These are phyloP conservation scores for Orthosia incerta DNA, from an alignment of 2,888 invertebrate genomes.

Conservation along the genomic window DNA sequence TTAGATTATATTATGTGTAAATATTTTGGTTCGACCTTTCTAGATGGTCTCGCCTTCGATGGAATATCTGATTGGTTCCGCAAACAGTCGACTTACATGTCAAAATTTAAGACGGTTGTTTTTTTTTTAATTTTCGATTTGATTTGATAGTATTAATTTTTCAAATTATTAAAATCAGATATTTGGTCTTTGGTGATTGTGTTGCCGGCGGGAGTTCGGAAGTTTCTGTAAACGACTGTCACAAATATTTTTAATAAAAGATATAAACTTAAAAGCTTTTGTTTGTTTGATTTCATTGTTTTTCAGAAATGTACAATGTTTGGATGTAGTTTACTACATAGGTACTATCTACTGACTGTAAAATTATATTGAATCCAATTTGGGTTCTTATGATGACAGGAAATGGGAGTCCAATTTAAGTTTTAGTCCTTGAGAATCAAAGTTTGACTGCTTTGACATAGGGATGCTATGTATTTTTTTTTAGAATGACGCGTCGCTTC, in stretches of 20 bases:
- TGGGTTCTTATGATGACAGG: too few species aligned
- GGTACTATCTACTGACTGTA: too few species aligned
- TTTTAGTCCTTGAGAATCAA: too few species aligned
- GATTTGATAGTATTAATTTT: slow-evolving; percentile 33
- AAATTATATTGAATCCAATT: too few species aligned
- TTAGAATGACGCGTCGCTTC: too few species aligned
- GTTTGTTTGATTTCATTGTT: slow-evolving; percentile 42
- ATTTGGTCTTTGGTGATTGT: slow-evolving; percentile 37
- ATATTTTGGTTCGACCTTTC: slow-evolving; percentile 41
- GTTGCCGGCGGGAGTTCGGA: slow-evolving; percentile 45
- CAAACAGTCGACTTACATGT: neutral
- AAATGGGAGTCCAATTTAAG: too few species aligned
- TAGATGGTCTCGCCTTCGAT: slow-evolving; percentile 38
- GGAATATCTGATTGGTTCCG: slow-evolving; percentile 41
- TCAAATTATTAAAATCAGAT: slow-evolving; percentile 36
- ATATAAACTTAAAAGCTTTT: slow-evolving; percentile 41
- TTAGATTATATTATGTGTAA: slow-evolving; percentile 51
- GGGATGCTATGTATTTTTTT: too few species aligned
- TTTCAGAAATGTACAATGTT: too few species aligned
- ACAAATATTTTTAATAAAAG: slow-evolving; percentile 74
- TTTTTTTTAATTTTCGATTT: neutral
- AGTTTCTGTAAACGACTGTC: slow-evolving; percentile 73
- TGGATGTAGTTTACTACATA: too few species aligned
- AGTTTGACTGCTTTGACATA: too few species aligned
- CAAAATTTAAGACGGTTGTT: neutral